Evolutionary conservation across 2,113 vertebrate genomes (phyloP).

Genomic region (Lutjanus erythropterus): DNA sequence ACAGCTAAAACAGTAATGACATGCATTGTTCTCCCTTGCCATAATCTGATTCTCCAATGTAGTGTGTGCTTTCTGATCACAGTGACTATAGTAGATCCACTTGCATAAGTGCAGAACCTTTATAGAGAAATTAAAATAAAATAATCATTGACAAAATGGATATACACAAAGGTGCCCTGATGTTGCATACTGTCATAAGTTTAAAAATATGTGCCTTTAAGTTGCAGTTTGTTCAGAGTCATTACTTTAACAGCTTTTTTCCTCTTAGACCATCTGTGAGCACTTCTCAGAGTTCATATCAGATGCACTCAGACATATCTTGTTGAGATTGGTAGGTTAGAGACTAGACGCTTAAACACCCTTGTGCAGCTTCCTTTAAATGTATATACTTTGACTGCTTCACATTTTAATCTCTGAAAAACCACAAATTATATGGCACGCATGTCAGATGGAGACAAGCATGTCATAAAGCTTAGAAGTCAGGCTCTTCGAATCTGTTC

Average conservation of each 20-base stretch:
- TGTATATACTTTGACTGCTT: background rate
- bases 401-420: background rate
- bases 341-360: background rate
- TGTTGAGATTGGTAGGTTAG: constrained; percentile 11
- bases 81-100: too few species aligned
- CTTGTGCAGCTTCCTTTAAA: background rate
- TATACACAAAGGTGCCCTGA: too few species aligned
- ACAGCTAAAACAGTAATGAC: background rate
- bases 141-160: background rate
- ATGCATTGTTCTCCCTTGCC: background rate
- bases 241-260: constrained; percentile 2
- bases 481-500: background rate
- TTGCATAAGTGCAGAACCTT: background rate
- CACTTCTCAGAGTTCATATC: background rate
- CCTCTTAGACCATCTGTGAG: background rate
- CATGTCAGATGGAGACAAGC: constrained; percentile 1
- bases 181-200: too few species aligned
- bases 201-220: background rate
- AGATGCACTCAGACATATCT: background rate
- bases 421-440: background rate
- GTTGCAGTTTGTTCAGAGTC: background rate
- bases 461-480: background rate
- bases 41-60: background rate
- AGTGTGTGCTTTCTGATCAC: too few species aligned
- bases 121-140: background rate